Conservation (phyloP, 2,113 vertebrate species). For the Macaca mulatta region DNA sequence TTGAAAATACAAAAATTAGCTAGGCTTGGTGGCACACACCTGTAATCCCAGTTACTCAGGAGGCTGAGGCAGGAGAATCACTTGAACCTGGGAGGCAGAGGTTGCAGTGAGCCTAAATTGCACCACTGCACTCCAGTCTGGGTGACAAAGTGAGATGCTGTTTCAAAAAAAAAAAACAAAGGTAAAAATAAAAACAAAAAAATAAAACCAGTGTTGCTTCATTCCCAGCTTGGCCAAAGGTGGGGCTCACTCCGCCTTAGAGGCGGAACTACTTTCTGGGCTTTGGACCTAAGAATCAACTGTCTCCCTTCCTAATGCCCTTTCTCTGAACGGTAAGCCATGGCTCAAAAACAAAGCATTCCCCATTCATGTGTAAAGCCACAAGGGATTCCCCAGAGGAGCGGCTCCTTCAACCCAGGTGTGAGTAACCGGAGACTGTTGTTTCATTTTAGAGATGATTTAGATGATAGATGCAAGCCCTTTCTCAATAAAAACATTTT, state of each 20-base stretch:
- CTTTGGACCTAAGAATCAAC: not conserved
- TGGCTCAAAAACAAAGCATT: not conserved
- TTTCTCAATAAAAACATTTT: conserved; percentile 45
- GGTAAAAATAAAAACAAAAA: not conserved
- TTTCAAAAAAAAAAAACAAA: no score
- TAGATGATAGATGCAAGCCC: not conserved
- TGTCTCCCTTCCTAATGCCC: not conserved
- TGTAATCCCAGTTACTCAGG: no score
- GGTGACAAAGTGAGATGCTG: no score
- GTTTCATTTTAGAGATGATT: not conserved
- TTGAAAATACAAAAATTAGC: no score
- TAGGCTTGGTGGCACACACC: no score
- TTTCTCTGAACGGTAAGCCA: not conserved
- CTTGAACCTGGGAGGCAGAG: no score
- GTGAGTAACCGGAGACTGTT: not conserved
- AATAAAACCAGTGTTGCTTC: not conserved
- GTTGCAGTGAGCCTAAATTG: no score
- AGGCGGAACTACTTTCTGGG: not conserved
- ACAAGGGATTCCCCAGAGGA: not conserved
- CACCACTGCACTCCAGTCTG: no score
- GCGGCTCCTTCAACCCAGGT: not conserved
- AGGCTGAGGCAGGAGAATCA: no score
- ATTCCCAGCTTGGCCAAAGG: not conserved
- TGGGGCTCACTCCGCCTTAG: not conserved
- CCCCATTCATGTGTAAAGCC: not conserved